phyloP scores from a whole-genome alignment of 92 coral and sea anemone genomes.

The Paramuricea clavata region DNA sequence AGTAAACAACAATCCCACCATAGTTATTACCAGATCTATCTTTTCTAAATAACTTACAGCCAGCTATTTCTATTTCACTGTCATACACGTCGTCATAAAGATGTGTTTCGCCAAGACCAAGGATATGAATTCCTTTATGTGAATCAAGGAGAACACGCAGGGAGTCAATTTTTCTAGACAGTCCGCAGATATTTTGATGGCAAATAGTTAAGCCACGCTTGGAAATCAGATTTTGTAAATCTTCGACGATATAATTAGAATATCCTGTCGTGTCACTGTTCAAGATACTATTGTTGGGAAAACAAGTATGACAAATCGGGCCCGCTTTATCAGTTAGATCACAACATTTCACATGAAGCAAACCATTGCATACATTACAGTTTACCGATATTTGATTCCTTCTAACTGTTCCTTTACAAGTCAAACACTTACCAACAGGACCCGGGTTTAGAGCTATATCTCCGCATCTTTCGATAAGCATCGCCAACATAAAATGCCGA shows the following conservation, averaged over 20 bases:
- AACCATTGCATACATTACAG: neutral
- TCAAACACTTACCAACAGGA: neutral
- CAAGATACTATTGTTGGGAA: neutral
- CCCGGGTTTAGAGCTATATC: neutral
- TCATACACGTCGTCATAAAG: slow-evolving; percentile 14
- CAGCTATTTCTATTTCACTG: slow-evolving; percentile 36
- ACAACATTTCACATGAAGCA: neutral
- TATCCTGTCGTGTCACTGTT: neutral
- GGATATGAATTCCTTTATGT: slow-evolving; percentile 22
- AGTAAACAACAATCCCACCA: slow-evolving; percentile 64
- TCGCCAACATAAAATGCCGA: neutral
- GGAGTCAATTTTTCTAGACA: slow-evolving; percentile 26
- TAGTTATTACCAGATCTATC: slow-evolving; percentile 36
- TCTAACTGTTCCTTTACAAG: neutral
- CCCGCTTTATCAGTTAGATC: neutral
- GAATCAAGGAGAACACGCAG: slow-evolving; percentile 22
- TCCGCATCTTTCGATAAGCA: neutral
- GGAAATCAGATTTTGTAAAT: neutral
- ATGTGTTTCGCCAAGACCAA: slow-evolving; percentile 19
- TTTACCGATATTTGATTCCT: neutral
- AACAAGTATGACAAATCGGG: neutral
- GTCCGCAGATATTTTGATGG: neutral
- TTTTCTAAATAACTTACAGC: slow-evolving; percentile 37
- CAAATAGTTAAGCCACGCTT: neutral
- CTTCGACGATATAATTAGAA: neutral